Conservation (phyloP, 2,113 vertebrate species). For the Aphelocoma coerulescens region DNA sequence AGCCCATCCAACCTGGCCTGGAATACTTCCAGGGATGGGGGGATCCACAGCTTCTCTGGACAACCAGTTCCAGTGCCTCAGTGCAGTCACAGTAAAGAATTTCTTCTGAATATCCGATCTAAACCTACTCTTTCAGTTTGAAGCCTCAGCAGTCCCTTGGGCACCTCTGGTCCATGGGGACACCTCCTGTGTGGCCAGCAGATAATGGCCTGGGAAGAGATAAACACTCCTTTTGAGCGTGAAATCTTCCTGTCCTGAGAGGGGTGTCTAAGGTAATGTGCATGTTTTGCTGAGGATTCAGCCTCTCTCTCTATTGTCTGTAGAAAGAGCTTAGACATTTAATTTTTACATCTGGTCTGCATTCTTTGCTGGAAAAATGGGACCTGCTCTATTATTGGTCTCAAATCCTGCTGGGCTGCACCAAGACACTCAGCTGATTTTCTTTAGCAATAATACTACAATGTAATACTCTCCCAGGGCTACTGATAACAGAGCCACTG, state of each 20-base stretch:
- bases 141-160: background rate
- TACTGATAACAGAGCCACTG: background rate
- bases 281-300: background rate
- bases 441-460: background rate
- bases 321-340: background rate
- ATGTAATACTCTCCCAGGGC: background rate
- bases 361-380: background rate
- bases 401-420: background rate
- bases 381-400: background rate
- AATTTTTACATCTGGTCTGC: background rate
- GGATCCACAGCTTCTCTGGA: background rate
- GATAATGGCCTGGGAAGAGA: background rate
- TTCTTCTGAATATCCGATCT: background rate
- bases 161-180: background rate
- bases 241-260: background rate
- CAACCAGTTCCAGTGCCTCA: background rate
- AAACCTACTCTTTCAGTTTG: background rate
- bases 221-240: background rate
- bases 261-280: background rate
- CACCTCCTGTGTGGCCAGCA: background rate
- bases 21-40: background rate
- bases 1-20: background rate
- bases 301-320: background rate
- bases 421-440: background rate
- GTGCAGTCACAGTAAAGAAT: background rate